These are phyloP conservation scores for Baronia brevicornis DNA, from an alignment of 2,888 invertebrate species.

Conservation along the genomic window DNA sequence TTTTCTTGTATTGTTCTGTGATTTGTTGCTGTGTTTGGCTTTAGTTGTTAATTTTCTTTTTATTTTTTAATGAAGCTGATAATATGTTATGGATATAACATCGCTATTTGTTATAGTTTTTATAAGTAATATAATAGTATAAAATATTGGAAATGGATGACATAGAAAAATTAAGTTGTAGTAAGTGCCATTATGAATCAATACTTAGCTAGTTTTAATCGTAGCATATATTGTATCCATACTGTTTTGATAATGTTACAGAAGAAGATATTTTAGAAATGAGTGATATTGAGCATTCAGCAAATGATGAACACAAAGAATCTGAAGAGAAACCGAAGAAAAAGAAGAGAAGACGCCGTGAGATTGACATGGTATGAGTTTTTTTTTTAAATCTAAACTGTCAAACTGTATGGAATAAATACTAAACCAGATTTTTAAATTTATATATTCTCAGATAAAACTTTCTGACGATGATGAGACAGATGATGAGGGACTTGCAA, in stretches of 20 bases:
- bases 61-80: too few species aligned
- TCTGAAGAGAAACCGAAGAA: slow-evolving; percentile 55
- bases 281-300: slow-evolving; percentile 63
- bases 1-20: too few species aligned
- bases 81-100: too few species aligned
- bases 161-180: slow-evolving; percentile 61
- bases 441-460: slow-evolving; percentile 39
- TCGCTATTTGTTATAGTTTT: background rate
- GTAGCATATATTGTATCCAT: background rate
- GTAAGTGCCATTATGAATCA: slow-evolving; percentile 35
- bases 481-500: slow-evolving; percentile 55
- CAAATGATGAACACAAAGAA: slow-evolving; percentile 55
- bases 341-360: slow-evolving; percentile 56
- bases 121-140: background rate
- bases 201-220: slow-evolving; percentile 1
- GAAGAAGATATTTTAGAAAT: slow-evolving; percentile 60
- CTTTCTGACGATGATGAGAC: slow-evolving; percentile 66
- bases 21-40: too few species aligned
- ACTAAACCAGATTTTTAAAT: too few species aligned
- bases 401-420: background rate
- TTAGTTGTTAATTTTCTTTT: too few species aligned
- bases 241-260: slow-evolving; percentile 19
- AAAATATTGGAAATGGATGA: slow-evolving; percentile 40
- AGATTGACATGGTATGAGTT: slow-evolving; percentile 56
- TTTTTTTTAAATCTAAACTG: slow-evolving; percentile 4